Evolutionary conservation across 2,888 invertebrate genomes (phyloP).

Genomic region (Eupithecia centaureata): DNA sequence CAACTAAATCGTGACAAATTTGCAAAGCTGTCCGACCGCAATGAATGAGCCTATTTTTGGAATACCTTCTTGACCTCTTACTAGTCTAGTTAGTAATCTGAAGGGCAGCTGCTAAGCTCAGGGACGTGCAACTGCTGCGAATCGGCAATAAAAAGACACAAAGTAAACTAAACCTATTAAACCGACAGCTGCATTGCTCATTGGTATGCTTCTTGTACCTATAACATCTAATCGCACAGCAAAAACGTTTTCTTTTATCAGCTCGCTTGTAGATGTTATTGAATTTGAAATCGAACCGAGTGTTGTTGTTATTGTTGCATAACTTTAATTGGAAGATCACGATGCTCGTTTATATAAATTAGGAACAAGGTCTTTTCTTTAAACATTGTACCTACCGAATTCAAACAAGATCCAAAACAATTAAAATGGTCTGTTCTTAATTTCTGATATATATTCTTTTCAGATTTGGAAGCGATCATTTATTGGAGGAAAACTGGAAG

Average conservation of each 20-base stretch:
- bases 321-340: conserved; percentile 42
- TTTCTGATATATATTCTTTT: conserved; percentile 45
- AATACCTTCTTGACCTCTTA: conserved; percentile 2
- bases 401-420: conserved; percentile 4
- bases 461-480: conserved; percentile 48
- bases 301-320: conserved; percentile 35
- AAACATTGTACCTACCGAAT: conserved; percentile 17
- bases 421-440: not conserved
- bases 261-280: conserved; percentile 17
- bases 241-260: conserved; percentile 16
- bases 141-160: conserved; percentile 30
- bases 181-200: conserved; percentile 35
- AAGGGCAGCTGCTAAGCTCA: conserved; percentile 37
- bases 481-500: conserved; percentile 50
- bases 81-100: conserved; percentile 29
- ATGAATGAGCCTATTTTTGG: conserved; percentile 2
- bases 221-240: conserved; percentile 29
- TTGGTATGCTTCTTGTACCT: conserved; percentile 21
- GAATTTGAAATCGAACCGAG: conserved; percentile 18
- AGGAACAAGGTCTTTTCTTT: conserved; percentile 42
- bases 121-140: conserved; percentile 34
- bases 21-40: not conserved
- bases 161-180: conserved; percentile 27
- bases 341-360: conserved; percentile 40
- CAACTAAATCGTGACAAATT: not conserved